A percentile compares a stretch with the other conserved stretches of the same genome.
Conservation (phyloP, 2,888 invertebrate genomes). For the Drosophila emarginata region DNA sequence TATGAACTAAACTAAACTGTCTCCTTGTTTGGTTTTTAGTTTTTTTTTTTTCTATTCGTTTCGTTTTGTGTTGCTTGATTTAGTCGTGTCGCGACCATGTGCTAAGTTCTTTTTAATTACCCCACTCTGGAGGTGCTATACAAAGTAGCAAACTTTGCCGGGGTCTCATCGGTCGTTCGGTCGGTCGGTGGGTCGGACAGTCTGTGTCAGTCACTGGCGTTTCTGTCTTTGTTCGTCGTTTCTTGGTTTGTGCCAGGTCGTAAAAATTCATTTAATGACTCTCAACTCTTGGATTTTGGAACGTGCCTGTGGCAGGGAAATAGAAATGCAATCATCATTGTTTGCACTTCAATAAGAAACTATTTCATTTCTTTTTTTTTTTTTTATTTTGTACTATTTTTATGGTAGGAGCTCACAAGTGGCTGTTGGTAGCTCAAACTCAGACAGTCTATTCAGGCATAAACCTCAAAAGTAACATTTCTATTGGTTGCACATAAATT, state of each 20-base stretch:
- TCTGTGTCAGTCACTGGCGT: neutral
- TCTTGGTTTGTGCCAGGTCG: conserved; percentile 11
- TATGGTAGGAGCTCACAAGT: conserved; percentile 1
- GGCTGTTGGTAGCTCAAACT: neutral
- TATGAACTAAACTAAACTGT: conserved; percentile 48
- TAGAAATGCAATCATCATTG: conserved; percentile 4
- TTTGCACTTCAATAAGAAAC: conserved; percentile 2
- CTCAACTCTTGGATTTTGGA: conserved; percentile 4
- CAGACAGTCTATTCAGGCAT: neutral
- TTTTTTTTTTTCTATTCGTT: conserved; percentile 9
- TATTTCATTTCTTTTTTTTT: neutral
- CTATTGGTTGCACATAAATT: neutral
- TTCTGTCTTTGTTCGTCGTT: neutral
- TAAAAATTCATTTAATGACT: conserved; percentile 2
- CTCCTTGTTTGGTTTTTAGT: conserved; percentile 23
- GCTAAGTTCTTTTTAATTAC: conserved; percentile 73
- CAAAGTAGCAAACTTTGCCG: neutral
- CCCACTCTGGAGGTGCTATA: conserved; percentile 15
- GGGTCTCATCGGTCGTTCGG: neutral
- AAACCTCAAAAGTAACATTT: neutral
- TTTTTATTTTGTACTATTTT: conserved; percentile 4
- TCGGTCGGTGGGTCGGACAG: neutral
- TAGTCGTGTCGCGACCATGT: conserved; percentile 58
- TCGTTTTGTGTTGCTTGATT: conserved; percentile 17
- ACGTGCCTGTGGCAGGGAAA: conserved; percentile 11